A percentile compares a stretch with the other conserved stretches of the same genome.
These are phyloP conservation scores for Phylloscopus trochiloides DNA, from an alignment of 2,113 vertebrate species.

Conservation along the genomic window DNA sequence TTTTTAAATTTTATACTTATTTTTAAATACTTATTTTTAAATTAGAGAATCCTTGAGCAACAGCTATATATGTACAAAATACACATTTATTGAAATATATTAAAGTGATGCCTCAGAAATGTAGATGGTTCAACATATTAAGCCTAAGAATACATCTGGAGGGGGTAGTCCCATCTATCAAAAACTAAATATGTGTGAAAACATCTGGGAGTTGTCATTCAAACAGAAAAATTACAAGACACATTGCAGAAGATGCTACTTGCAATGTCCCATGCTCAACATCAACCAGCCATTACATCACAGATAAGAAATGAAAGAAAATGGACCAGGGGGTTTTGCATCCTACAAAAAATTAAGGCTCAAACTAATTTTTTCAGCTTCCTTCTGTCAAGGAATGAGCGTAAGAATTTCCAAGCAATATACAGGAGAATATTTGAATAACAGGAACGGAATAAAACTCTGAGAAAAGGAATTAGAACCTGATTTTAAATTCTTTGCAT, in stretches of 20 bases:
- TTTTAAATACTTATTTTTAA: not conserved
- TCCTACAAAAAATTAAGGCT: not conserved
- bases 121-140: not conserved
- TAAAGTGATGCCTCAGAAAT: not conserved
- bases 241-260: not conserved
- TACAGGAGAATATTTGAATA: not conserved
- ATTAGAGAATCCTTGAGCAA: not conserved
- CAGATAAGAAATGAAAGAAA: not conserved
- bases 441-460: not conserved
- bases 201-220: not conserved
- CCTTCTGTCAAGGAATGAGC: not conserved
- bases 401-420: not conserved
- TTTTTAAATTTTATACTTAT: too few species aligned
- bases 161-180: not conserved
- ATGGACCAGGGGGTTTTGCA: not conserved
- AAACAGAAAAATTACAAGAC: not conserved
- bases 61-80: not conserved
- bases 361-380: not conserved
- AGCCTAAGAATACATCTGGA: not conserved
- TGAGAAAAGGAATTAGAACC: not conserved
- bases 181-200: not conserved
- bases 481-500: not conserved
- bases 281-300: not conserved
- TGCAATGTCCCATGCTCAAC: not conserved
- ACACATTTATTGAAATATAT: not conserved